Base-by-base conservation (phyloP, 2,888 invertebrate genomes). In the Pharmacophagus antenor region DNA sequence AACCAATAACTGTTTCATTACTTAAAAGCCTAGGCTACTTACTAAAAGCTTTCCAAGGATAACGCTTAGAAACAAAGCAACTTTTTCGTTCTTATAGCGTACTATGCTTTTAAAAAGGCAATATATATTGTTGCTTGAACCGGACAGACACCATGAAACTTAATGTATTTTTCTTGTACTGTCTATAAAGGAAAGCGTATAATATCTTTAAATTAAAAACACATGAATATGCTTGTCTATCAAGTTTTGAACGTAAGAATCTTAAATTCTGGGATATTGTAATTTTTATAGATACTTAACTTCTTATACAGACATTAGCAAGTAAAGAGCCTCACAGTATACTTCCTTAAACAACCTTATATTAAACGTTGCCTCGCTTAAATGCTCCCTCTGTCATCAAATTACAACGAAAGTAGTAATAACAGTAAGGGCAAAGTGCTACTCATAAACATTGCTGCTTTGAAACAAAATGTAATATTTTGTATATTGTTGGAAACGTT, bases 271-370 rank as follows among this genome's bases (percentile, higher is more conserved):
- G 6, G 2, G 18, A 18, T 44, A 18, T 18, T 18, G 42, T 44
- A n/a, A n/a, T n/a, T n/a, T n/a, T n/a, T n/a, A n/a, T n/a, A 18
- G 42, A 8, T 44, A 44, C 8, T 8, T 44, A 18, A 44, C 42
- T 44, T 44, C 42, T 18, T 27, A 17, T 27, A 23, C 15, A 48
- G 58, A 41, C 17, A 21, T 25, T 27, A 37, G 15, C 17, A 20
- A 51, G 82, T 76, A 76, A 84, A 70, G 73, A 68, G 73, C 71
- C 78, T 74, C 84, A 85, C 84, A 82, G 74, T 72, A 75, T 75
- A 82, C 82, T 82, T 78, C 71, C 67, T 64, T 70, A 70, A 72
- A 78, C 75, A 70, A 74, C 71, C 70, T 70, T 72, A 77, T 78
- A 78, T 83, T 84, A 82, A 67, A 70, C 68, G 66, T 69, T 65